Evolutionary conservation across 2,113 vertebrate species (phyloP).

Genomic region (Turnix velox): DNA sequence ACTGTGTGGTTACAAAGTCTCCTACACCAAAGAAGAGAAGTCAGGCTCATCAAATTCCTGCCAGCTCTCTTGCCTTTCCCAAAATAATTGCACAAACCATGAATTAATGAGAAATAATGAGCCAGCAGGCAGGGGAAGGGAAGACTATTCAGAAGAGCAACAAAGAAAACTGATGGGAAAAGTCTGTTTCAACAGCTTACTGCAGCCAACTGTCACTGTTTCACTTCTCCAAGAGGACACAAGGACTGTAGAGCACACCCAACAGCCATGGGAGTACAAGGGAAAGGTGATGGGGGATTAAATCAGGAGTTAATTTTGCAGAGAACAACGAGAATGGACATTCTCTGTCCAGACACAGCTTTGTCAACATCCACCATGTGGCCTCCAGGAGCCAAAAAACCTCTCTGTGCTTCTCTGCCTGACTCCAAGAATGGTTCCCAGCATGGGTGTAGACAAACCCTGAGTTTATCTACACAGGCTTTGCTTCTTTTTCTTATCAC

Average conservation of each 20-base stretch:
- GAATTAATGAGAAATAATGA: constrained; percentile 48
- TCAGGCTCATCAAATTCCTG: not conserved
- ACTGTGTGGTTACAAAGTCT: not conserved
- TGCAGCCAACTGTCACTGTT: not conserved
- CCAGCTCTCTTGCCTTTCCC: not conserved
- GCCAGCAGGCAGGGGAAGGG: constrained; percentile 8
- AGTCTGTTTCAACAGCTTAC: not conserved
- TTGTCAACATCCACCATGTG: not conserved
- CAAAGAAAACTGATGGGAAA: not conserved
- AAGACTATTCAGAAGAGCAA: not conserved
- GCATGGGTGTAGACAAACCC: not conserved
- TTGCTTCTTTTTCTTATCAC: not conserved
- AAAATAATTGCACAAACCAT: constrained; percentile 23
- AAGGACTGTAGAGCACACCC: not conserved
- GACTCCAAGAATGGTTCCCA: not conserved
- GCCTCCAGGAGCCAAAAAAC: not conserved
- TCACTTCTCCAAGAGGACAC: not conserved
- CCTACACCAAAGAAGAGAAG: not conserved
- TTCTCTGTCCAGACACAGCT: not conserved
- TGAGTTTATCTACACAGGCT: not conserved
- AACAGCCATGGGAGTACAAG: not conserved
- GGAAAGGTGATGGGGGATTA: not conserved
- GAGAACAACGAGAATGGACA: not conserved
- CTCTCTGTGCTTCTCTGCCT: not conserved
- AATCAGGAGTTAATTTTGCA: not conserved